phyloP scores from a whole-genome alignment of 2,797 vertebrate species.

The Coregonus sp. region DNA sequence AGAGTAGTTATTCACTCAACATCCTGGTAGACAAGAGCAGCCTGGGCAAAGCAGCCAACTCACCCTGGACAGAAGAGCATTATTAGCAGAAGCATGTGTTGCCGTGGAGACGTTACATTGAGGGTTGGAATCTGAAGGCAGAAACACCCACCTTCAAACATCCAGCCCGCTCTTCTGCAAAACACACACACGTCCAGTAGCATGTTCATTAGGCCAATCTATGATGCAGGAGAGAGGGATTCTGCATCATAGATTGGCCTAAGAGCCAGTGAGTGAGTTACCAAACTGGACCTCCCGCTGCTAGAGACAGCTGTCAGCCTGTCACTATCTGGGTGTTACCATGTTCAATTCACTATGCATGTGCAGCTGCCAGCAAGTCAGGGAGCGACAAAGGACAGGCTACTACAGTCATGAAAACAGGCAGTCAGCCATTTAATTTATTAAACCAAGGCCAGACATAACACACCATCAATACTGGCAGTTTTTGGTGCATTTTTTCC shows the following conservation, averaged over 20 bases:
- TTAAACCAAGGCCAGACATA: neutral
- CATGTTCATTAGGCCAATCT: neutral
- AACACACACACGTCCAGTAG: neutral
- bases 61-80: neutral
- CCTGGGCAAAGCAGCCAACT: neutral
- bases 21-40: neutral
- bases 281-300: constrained; percentile 7
- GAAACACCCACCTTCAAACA: constrained; percentile 5
- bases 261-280: constrained; percentile 33
- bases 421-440: neutral
- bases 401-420: constrained; percentile 21
- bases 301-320: constrained; percentile 36
- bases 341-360: constrained; percentile 31
- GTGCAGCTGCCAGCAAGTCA: constrained; percentile 30
- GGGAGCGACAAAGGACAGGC: constrained; percentile 27
- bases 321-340: constrained; percentile 46
- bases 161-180: neutral
- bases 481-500: neutral
- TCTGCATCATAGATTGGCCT: neutral
- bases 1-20: neutral
- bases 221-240: neutral
- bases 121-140: constrained; percentile 3
- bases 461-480: neutral
- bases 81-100: neutral
- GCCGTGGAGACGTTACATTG: constrained; percentile 6